Evolutionary conservation across 2,888 invertebrate species (phyloP), one percentile per base, ranked within the genome.

Genomic region (Pyrochroa serraticornis): DNA sequence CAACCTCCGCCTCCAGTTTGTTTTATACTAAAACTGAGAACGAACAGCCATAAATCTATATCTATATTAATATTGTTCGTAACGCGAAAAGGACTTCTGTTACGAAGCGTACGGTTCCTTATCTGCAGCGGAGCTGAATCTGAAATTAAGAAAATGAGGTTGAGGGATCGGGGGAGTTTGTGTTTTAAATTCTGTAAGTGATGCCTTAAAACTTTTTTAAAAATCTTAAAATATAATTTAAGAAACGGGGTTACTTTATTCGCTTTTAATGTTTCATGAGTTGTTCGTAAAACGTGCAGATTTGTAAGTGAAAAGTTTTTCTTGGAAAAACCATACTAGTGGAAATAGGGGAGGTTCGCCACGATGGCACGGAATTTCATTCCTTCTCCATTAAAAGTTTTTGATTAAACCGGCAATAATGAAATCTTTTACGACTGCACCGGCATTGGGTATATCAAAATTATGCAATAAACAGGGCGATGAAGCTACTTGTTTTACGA

Each of bases 201-300:
- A 58, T 54, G 42, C 58, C 46, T 43, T 38, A 53, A 58, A 53
- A 22, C 22, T 39, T 58, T 58, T 58, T 58, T 48, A 58, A 62
- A 63, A 67, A 64, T 62, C 64, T 63, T 52, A 63, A 65, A 67
- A 67, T 65, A 64, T 60, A 67, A 66, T 66, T 66, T 64, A 53
- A 58, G 58, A 53, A 58, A 58, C 49, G 58, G 58, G 53, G 58
- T 58, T 58, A 58, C 58, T 58, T 58, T 42, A 58, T 58, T 63
- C 58, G 54, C 53, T 37, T 50, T 50, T 67, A 65, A 67, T 67
- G 63, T 60, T 60, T 60, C 57, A 60, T 57, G 56, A 60, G 60
- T 60, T 56, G 56, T 60, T 56, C 55, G 52, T 43, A 51, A 57
- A 57, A 60, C 60, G 58, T 58, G 58, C 44, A 58, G 58, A 53